A percentile compares a stretch with the other conserved stretches of the same genome.
phyloP scores from a whole-genome alignment of 2,113 vertebrate species.

The Ictidomys tridecemlineatus region DNA sequence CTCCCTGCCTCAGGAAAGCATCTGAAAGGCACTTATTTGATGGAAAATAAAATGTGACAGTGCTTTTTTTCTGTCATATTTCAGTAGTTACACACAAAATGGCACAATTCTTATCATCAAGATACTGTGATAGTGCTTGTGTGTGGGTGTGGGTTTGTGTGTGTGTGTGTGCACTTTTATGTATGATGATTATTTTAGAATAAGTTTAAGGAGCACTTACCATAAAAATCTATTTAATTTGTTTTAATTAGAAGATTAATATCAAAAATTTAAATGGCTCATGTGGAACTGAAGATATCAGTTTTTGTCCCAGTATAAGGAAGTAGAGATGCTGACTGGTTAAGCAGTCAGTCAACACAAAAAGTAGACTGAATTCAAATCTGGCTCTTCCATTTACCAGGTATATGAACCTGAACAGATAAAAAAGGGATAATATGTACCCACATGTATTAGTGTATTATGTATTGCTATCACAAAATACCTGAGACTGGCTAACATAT shows the following conservation, averaged over 20 bases:
- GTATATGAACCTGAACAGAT: not conserved
- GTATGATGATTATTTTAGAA: not conserved
- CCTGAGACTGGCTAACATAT: not conserved
- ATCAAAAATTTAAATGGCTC: not conserved
- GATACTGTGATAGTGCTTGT: not conserved
- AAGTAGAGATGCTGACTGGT: not conserved
- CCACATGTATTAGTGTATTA: not conserved
- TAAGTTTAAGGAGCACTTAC: not conserved
- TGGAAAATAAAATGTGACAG: not conserved
- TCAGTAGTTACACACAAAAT: not conserved
- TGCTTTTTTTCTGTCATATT: not conserved
- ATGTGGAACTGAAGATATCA: not conserved
- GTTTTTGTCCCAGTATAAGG: not conserved
- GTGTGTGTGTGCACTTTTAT: not conserved
- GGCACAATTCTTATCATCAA: not conserved
- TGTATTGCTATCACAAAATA: too few relatives aligned
- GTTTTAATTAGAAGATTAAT: not conserved
- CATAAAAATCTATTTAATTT: not conserved
- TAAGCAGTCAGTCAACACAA: not conserved
- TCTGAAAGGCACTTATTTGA: not conserved
- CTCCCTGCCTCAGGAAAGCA: not conserved
- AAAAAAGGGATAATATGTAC: not conserved
- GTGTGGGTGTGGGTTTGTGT: not conserved
- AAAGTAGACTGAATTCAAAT: not conserved
- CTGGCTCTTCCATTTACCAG: not conserved